phyloP scores from a whole-genome alignment of 2,113 vertebrate genomes.

The Octodon degus region DNA sequence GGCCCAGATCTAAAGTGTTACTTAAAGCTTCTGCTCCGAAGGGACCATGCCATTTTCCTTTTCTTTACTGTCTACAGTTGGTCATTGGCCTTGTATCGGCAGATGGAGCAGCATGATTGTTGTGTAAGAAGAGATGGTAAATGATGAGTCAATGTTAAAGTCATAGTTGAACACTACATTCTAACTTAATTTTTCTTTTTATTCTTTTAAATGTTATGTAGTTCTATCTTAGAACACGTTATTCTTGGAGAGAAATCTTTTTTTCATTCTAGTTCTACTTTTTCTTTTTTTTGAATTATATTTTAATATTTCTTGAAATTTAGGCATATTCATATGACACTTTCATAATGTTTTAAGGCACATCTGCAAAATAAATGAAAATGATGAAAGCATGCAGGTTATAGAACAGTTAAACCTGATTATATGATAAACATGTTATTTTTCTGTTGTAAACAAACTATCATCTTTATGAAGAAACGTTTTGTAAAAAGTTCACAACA shows the following conservation, averaged over 20 bases:
- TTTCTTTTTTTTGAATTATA: not conserved
- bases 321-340: not conserved
- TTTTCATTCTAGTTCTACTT: not conserved
- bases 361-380: not conserved
- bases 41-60: not conserved
- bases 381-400: not conserved
- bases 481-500: slow-evolving; percentile 10
- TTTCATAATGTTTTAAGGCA: not conserved
- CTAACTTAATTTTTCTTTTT: not conserved
- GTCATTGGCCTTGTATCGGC: not conserved
- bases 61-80: not conserved
- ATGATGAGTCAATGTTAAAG: not conserved
- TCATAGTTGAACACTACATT: not conserved
- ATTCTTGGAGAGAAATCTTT: not conserved
- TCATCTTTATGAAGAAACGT: not conserved
- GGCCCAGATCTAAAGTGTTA: not conserved
- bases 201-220: not conserved
- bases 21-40: not conserved
- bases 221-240: not conserved
- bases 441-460: not conserved
- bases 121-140: not conserved
- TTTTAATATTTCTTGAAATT: slow-evolving; percentile 2
- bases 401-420: not conserved
- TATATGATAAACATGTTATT: not conserved
- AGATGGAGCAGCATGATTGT: not conserved